phyloP scores from a whole-genome alignment of 2,113 vertebrate species.

The Ptilonorhynchus violaceus region DNA sequence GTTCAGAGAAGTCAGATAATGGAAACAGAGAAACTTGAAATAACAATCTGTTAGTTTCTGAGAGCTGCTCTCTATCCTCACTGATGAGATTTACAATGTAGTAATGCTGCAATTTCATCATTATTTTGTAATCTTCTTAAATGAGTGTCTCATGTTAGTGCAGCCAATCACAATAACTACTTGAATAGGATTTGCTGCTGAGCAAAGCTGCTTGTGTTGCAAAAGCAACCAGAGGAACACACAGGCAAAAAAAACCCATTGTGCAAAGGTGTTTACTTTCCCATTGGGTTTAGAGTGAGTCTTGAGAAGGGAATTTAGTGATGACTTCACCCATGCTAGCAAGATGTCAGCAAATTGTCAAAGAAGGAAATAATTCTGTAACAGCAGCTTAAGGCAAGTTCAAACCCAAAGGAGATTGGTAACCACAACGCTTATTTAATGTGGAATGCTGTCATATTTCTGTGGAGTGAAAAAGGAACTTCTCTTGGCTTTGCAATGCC shows the following conservation, averaged over 20 bases:
- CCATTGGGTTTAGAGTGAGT: not conserved
- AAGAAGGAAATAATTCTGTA: slow-evolving; percentile 5
- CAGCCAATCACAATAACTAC: slow-evolving; percentile 42
- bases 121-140: slow-evolving; percentile 66
- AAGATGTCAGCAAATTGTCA: not conserved
- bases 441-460: not conserved
- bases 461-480: not conserved
- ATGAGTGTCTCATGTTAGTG: slow-evolving; percentile 44
- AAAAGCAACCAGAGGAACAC: not conserved
- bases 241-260: not conserved
- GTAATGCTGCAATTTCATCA: slow-evolving; percentile 57
- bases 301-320: slow-evolving; percentile 5
- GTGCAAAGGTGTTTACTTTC: slow-evolving; percentile 40
- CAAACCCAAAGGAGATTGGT: not conserved
- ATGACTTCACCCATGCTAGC: not conserved
- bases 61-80: not conserved
- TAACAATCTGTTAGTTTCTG: not conserved
- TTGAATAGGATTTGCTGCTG: slow-evolving; percentile 43
- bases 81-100: slow-evolving; percentile 21
- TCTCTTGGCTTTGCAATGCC: accelerated
- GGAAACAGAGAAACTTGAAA: not conserved
- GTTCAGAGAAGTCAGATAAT: not conserved
- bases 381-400: not conserved
- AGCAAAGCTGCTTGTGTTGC: slow-evolving; percentile 47
- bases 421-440: not conserved